A percentile compares a stretch with the other conserved stretches of the same genome.
Conservation (phyloP, 2,797 vertebrate species). For the Microctenopoma stevenorrisi region DNA sequence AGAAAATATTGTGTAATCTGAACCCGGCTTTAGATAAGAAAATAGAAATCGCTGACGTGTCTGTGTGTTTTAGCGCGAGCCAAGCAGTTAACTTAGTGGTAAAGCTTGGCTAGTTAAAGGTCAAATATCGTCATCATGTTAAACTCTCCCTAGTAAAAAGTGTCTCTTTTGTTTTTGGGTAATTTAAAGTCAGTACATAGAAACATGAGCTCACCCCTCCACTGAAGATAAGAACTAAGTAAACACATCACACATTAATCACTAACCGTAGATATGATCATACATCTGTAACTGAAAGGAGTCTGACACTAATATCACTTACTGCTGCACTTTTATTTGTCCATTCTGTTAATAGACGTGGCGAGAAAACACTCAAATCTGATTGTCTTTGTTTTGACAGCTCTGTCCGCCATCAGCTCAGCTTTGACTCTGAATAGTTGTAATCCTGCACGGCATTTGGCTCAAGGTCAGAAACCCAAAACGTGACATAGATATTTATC, state of each 20-base stretch:
- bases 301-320: slow-evolving; percentile 5
- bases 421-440: slow-evolving; percentile 43
- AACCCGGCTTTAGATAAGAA: too few species aligned
- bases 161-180: neutral
- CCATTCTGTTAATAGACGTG: slow-evolving; percentile 26
- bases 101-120: too few species aligned
- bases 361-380: slow-evolving; percentile 25
- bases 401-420: slow-evolving; percentile 31
- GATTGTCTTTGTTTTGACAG: slow-evolving; percentile 53
- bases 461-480: slow-evolving; percentile 17
- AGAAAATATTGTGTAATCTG: too few species aligned
- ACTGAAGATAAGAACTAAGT: slow-evolving; percentile 45
- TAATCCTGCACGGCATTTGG: slow-evolving; percentile 35
- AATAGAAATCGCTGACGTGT: too few species aligned
- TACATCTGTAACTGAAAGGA: slow-evolving; percentile 5
- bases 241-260: slow-evolving; percentile 44
- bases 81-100: too few species aligned
- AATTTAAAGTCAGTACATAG: neutral
- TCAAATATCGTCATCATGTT: too few species aligned
- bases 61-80: too few species aligned
- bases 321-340: slow-evolving; percentile 17
- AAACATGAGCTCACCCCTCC: slow-evolving; percentile 16
- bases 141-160: too few species aligned
- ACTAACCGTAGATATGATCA: slow-evolving; percentile 21
- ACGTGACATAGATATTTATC: too few species aligned